phyloP scores from a whole-genome alignment of 1,140 invertebrate genomes.

The Lasaia peninsularis region DNA sequence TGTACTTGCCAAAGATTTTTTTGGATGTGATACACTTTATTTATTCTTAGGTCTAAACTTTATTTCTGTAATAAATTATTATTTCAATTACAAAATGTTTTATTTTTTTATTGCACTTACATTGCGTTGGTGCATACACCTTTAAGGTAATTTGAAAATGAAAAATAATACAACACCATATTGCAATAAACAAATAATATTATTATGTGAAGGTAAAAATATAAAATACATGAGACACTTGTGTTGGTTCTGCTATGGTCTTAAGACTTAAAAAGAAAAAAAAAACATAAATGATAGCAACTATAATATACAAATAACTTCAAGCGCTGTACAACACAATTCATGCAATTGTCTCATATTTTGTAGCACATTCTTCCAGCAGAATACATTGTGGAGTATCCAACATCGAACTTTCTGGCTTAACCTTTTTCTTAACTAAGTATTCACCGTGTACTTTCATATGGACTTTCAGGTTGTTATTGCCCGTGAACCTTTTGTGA shows the following conservation, averaged over 20 bases:
- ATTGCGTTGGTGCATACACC: background rate
- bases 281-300: too few species aligned
- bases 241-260: too few species aligned
- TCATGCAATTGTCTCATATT: background rate
- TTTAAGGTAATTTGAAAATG: too few species aligned
- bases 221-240: too few species aligned
- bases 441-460: constrained; percentile 62
- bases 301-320: too few species aligned
- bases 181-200: too few species aligned
- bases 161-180: too few species aligned
- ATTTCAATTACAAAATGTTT: constrained; percentile 19
- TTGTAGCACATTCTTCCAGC: background rate
- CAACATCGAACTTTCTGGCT: background rate
- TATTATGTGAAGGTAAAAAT: too few species aligned
- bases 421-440: constrained; percentile 36
- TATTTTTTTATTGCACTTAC: background rate
- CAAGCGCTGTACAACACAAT: too few species aligned
- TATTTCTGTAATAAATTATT: constrained; percentile 59
- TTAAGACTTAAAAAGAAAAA: too few species aligned
- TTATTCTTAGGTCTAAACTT: constrained; percentile 59
- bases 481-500: constrained; percentile 50
- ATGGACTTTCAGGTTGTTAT: constrained; percentile 60
- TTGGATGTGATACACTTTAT: constrained; percentile 67
- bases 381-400: background rate
- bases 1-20: constrained; percentile 71